A percentile compares a stretch with the other conserved stretches of the same genome.
These are phyloP conservation scores for Chironomus tepperi DNA, from an alignment of 1,140 invertebrate species.

Conservation along the genomic window DNA sequence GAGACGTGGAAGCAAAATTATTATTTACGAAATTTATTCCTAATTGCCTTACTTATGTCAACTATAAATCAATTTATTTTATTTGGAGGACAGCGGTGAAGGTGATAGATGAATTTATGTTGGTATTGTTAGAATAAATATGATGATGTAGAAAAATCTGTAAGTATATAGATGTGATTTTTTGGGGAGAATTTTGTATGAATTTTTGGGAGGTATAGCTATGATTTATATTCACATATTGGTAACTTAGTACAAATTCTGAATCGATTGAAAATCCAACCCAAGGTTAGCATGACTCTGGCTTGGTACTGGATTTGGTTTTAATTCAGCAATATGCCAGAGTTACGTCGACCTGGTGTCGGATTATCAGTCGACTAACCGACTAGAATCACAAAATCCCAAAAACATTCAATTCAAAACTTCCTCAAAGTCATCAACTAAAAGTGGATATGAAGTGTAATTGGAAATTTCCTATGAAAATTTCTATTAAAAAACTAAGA, in stretches of 20 bases:
- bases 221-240: no score
- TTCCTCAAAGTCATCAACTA: no score
- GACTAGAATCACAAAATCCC: no score
- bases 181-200: neutral
- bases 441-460: neutral
- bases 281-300: no score
- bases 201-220: neutral
- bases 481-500: neutral
- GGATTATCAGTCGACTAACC: no score
- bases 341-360: no score
- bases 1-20: neutral
- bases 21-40: neutral
- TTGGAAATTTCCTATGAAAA: conserved; percentile 1
- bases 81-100: neutral
- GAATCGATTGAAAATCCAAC: no score
- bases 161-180: neutral
- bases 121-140: no score
- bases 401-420: no score
- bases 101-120: neutral
- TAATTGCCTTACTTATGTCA: conserved; percentile 19
- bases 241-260: no score
- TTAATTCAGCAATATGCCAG: no score
- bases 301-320: no score
- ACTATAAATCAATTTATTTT: conserved; percentile 14
- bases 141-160: neutral